Evolutionary conservation across 1,140 invertebrate genomes (phyloP).

Genomic region (Popillia japonica): DNA sequence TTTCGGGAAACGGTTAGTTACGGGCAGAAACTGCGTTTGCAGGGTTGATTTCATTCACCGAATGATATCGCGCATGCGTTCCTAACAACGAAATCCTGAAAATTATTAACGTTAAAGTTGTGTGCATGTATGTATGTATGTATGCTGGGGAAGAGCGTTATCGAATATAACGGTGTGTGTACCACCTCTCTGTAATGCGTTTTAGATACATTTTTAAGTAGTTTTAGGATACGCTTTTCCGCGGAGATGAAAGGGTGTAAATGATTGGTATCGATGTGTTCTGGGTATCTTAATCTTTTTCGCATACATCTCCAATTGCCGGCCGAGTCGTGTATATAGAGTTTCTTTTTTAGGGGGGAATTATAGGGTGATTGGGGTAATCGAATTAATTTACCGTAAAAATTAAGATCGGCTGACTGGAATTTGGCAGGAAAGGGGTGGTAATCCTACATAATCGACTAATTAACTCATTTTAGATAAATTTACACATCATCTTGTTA

Average conservation of each 20-base stretch:
- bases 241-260: background rate
- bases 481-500: no score
- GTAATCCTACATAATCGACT: no score
- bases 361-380: no score
- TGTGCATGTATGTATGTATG: background rate
- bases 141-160: background rate
- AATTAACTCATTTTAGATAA: background rate
- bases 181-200: background rate
- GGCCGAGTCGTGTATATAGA: no score
- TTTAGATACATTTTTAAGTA: constrained; percentile 25
- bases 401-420: no score
- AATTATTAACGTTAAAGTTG: constrained; percentile 8
- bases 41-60: constrained; percentile 10
- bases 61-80: constrained; percentile 1
- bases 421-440: no score
- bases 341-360: no score
- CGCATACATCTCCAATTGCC: no score
- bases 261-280: no score
- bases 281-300: no score
- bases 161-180: background rate
- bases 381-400: no score
- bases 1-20: background rate
- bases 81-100: background rate
- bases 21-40: constrained; percentile 12
- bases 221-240: background rate